These are phyloP conservation scores for Amorpha juglandis DNA, from an alignment of 2,888 invertebrate species.

Conservation along the genomic window DNA sequence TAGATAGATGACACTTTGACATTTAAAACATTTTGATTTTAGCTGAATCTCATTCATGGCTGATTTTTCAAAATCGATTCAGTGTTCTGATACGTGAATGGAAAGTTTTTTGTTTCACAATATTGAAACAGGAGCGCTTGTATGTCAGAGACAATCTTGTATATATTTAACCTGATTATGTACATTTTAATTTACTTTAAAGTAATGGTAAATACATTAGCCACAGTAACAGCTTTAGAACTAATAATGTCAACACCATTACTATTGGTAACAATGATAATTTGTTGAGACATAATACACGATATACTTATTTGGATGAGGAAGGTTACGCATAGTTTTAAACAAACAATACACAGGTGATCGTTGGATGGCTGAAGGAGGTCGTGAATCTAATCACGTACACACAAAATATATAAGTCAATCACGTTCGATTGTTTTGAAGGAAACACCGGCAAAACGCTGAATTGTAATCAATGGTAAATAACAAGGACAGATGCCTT, in stretches of 20 bases:
- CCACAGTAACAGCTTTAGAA: neutral
- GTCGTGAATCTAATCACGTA: slow-evolving; percentile 45
- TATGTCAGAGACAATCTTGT: no score
- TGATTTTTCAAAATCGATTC: no score
- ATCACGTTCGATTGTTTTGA: slow-evolving; percentile 36
- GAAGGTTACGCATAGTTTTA: slow-evolving; percentile 30
- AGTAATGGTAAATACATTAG: neutral
- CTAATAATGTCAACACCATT: slow-evolving; percentile 11
- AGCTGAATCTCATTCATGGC: no score
- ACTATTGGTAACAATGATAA: slow-evolving; percentile 10
- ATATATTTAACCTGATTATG: no score
- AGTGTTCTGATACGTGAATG: no score
- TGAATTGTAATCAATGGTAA: slow-evolving; percentile 20
- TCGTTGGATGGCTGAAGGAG: slow-evolving; percentile 31
- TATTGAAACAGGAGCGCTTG: no score
- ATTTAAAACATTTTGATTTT: no score
- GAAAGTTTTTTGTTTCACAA: no score
- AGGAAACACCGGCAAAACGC: slow-evolving; percentile 28
- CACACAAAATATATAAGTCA: slow-evolving; percentile 37
- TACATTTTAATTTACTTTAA: neutral
- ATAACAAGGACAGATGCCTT: neutral
- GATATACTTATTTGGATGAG: slow-evolving; percentile 16
- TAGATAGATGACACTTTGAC: no score
- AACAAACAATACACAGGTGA: slow-evolving; percentile 53
- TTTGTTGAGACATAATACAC: slow-evolving; percentile 18